These are phyloP conservation scores for Mormyrus iriodes DNA, from an alignment of 2,113 vertebrate genomes.

Conservation along the genomic window DNA sequence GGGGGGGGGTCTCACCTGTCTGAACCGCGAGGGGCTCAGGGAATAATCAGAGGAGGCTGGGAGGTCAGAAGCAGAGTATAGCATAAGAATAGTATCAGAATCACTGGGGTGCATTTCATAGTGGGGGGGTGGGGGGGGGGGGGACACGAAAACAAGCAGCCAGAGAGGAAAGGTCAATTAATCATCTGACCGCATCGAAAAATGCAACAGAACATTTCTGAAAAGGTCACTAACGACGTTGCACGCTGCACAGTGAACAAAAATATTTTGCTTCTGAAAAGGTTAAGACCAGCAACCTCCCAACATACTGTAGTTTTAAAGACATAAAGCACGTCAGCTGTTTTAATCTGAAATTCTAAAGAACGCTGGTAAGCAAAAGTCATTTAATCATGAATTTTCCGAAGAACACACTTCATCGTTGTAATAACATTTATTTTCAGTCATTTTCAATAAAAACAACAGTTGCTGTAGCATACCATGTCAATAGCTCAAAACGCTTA, in stretches of 20 bases:
- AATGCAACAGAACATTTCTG: slow-evolving; percentile 13
- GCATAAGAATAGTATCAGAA: slow-evolving; percentile 56
- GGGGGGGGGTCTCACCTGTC: slow-evolving; percentile 69
- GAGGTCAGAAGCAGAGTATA: slow-evolving; percentile 64
- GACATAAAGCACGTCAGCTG: not conserved
- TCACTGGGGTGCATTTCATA: slow-evolving; percentile 52
- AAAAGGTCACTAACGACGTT: not conserved
- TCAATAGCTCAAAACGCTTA: not conserved
- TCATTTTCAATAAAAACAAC: not conserved
- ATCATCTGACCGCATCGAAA: slow-evolving; percentile 3
- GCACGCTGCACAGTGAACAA: not conserved
- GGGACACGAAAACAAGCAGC: slow-evolving; percentile 22
- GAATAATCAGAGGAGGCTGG: slow-evolving; percentile 70
- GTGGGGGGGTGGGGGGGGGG: slow-evolving; percentile 43
- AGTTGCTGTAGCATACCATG: not conserved
- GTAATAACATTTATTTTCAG: not conserved
- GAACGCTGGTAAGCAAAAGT: not conserved
- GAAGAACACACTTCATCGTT: not conserved
- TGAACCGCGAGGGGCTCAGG: slow-evolving; percentile 68
- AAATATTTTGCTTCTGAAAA: not conserved
- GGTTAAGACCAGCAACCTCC: not conserved
- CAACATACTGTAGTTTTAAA: not conserved
- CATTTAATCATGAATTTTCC: not conserved
- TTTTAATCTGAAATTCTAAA: not conserved
- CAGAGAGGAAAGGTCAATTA: slow-evolving; percentile 18